Evolutionary conservation across 37 sponge, comb jelly and placozoan species (phyloP), one percentile per base, ranked within the genome.

Genomic region (Diacarnus erythraeanus): DNA sequence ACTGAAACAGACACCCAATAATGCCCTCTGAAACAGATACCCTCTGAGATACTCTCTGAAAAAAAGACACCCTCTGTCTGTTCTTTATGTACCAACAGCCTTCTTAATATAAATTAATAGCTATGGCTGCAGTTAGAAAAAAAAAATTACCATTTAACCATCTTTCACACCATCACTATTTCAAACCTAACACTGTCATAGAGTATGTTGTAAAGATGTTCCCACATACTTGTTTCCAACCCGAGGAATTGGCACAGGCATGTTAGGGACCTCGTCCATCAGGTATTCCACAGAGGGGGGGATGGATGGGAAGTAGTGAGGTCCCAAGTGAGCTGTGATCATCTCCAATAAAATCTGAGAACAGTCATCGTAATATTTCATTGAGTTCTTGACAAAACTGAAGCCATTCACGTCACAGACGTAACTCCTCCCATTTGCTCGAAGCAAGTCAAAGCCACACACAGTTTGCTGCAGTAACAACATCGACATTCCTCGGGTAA

Each of bases 351-450:
- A 72, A 3, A 97, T 86, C 44, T 91, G 95, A 54, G 92, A 85
- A 91, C 95, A 91, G 74, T 97, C 97, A 31, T 94, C 94, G 80
- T 94, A 94, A 71, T 97, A 97, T 65, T 97, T 97, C 42, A 86
- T 84, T 36, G 94, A 94, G 74, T 87, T 92, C 71, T 94, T 97
- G 35, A 97, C 97, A 72, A 97, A 94, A 80, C 97, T 97, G 86
- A 97, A 97, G 43, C 97, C 97, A 74, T 97, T 97, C 25, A 97
- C 97, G 39, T 97, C 97, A 87, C 97, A 97, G 56, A 97, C 97
- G 68, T 97, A 97, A 57, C 87, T 87, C 75, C 94, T 94, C 21
- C 94, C 97, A 79, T 94, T 94, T 23, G 97, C 79, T 33, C 97
- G 77, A 20, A 97, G 90, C 80, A 97, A 71, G 69, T 97, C 97